Evolutionary conservation across 64 coral and sea anemone genomes (phyloP).

Genomic region (Actinia equina): DNA sequence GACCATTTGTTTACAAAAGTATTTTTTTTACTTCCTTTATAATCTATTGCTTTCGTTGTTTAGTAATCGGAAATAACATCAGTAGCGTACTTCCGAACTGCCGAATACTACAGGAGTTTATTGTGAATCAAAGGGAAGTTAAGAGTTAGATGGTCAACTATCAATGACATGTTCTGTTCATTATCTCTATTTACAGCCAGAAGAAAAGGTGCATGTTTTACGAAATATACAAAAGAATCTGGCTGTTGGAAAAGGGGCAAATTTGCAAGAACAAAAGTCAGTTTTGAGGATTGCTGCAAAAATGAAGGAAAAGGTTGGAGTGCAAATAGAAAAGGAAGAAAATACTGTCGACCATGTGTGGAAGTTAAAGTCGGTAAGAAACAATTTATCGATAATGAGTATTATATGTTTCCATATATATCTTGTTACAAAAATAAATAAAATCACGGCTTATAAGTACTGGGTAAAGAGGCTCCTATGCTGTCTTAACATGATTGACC

Average conservation of each 20-base stretch:
- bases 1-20: too few species aligned
- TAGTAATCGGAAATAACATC: too few species aligned
- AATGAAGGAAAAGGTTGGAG: slow-evolving; percentile 37
- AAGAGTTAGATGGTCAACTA: not conserved
- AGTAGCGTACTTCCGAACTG: too few species aligned
- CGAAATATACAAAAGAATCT: not conserved
- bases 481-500: too few species aligned
- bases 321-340: not conserved
- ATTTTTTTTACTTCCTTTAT: too few species aligned
- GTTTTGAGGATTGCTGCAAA: slow-evolving; percentile 36
- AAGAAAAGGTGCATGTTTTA: slow-evolving; percentile 37
- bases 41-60: too few species aligned
- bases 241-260: slow-evolving; percentile 21
- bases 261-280: not conserved
- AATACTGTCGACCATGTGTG: slow-evolving; percentile 20
- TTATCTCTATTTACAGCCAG: not conserved
- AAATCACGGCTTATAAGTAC: not conserved
- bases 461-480: not conserved
- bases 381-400: too few species aligned
- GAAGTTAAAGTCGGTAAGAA: not conserved
- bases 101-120: too few species aligned
- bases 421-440: too few species aligned
- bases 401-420: not conserved
- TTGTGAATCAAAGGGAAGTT: not conserved
- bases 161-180: not conserved